A percentile compares a stretch with the other conserved stretches of the same genome.
Conservation (phyloP, 2,888 invertebrate genomes). For the Auanema freiburgensis region DNA sequence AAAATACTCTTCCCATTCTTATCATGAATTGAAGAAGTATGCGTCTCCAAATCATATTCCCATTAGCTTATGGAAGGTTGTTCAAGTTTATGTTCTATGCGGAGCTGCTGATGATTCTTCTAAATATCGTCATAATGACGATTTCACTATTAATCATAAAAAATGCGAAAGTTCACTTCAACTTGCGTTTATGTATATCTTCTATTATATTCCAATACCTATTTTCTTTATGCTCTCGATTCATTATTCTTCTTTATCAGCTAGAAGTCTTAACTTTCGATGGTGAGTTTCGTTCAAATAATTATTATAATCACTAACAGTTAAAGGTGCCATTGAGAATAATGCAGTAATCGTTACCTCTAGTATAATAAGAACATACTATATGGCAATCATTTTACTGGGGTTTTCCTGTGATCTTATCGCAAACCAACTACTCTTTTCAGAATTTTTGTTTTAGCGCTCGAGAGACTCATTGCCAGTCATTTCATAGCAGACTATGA, state of each 20-base stretch:
- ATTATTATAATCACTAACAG: not conserved
- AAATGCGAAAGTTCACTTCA: constrained; percentile 11
- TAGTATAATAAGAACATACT: constrained; percentile 11
- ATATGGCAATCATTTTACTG: constrained; percentile 7
- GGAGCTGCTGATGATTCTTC: constrained; percentile 5
- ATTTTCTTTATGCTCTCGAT: not conserved
- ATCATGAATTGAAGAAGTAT: not conserved
- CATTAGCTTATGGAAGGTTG: not conserved
- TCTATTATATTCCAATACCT: constrained; percentile 9
- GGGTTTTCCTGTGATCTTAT: constrained; percentile 8
- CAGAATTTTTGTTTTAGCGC: constrained; percentile 5
- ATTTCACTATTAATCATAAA: constrained; percentile 4
- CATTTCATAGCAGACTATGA: constrained; percentile 15
- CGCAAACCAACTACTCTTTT: too few relatives aligned
- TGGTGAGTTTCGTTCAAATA: not conserved
- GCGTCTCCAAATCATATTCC: constrained; percentile 7
- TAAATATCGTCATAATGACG: constrained; percentile 6
- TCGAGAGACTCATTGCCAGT: constrained; percentile 9
- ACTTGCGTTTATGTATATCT: constrained; percentile 2
- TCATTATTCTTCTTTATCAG: constrained; percentile 6
- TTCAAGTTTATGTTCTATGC: constrained; percentile 10
- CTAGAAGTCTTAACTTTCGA: not conserved
- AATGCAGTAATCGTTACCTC: constrained; percentile 5
- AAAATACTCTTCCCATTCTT: too few relatives aligned
- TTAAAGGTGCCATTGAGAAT: constrained; percentile 7